Evolutionary conservation across 2,888 invertebrate genomes (phyloP).

Genomic region (Schizotus pectinicornis): DNA sequence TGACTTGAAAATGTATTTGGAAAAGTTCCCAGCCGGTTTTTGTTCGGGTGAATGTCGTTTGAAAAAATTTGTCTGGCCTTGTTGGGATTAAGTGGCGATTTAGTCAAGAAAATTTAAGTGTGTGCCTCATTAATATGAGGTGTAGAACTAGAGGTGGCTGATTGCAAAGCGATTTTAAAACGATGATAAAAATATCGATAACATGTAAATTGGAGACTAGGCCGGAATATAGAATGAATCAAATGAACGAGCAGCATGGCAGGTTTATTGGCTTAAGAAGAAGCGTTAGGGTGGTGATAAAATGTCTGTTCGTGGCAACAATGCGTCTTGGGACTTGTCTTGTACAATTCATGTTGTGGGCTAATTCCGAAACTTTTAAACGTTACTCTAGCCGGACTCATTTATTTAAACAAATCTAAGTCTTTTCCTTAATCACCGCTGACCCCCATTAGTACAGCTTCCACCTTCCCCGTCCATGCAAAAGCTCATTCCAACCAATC

Average conservation of each 20-base stretch:
- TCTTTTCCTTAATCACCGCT: constrained; percentile 12
- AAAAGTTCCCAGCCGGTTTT: constrained; percentile 11
- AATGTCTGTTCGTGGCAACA: constrained; percentile 58
- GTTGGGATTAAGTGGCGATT: constrained; percentile 11
- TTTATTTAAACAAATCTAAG: constrained; percentile 21
- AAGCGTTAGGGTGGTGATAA: constrained; percentile 54
- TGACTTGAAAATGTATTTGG: constrained; percentile 18
- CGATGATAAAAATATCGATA: constrained; percentile 60
- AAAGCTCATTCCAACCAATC: no score
- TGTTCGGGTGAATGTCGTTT: constrained; percentile 4
- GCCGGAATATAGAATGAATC: constrained; percentile 58
- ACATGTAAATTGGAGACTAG: constrained; percentile 58
- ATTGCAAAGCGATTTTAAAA: constrained; percentile 58
- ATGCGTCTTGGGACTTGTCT: constrained; percentile 54
- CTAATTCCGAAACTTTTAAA: constrained; percentile 41
- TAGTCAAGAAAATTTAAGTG: constrained; percentile 11
- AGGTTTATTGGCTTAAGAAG: constrained; percentile 57
- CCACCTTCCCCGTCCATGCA: no score
- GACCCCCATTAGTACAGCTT: background rate
- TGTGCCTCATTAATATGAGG: constrained; percentile 44
- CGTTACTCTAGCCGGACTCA: constrained; percentile 17
- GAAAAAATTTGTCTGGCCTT: constrained; percentile 8
- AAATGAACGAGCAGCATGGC: constrained; percentile 57
- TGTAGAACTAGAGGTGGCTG: constrained; percentile 45
- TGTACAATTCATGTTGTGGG: constrained; percentile 54